Conservation (phyloP, 2,888 invertebrate genomes). For the Drosophila prolongata region DNA sequence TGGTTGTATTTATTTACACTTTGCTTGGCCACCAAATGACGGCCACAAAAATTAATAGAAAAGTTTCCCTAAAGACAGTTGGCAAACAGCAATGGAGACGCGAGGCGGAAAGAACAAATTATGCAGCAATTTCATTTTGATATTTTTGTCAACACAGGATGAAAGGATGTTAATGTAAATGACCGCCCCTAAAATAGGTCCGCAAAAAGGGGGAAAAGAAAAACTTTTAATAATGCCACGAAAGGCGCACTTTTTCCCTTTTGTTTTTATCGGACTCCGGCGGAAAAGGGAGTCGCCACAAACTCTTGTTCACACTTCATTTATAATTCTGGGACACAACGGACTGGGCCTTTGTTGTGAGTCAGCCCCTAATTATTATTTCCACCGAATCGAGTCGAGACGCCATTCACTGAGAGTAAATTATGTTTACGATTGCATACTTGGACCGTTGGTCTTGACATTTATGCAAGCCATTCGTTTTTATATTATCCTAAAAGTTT, state of each 20-base stretch:
- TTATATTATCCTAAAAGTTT: slow-evolving; percentile 43
- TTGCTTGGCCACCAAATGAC: slow-evolving; percentile 66
- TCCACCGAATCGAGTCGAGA: slow-evolving; percentile 64
- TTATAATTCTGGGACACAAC: slow-evolving; percentile 65
- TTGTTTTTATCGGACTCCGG: slow-evolving; percentile 28
- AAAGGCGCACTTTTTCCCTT: slow-evolving; percentile 62
- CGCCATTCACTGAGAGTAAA: slow-evolving; percentile 52
- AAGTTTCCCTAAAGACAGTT: slow-evolving; percentile 56
- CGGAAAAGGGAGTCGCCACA: slow-evolving; percentile 17
- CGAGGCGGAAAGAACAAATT: slow-evolving; percentile 72
- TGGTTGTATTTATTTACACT: slow-evolving; percentile 75
- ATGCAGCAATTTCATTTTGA: slow-evolving; percentile 81
- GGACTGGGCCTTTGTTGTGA: slow-evolving; percentile 47
- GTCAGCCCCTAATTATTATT: slow-evolving; percentile 71
- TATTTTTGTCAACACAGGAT: slow-evolving; percentile 70
- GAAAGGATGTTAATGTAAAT: slow-evolving; percentile 81
- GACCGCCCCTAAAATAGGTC: slow-evolving; percentile 62
- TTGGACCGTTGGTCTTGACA: slow-evolving; percentile 13
- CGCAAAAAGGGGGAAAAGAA: slow-evolving; percentile 24
- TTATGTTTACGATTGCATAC: slow-evolving; percentile 72
- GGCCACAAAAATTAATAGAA: slow-evolving; percentile 74
- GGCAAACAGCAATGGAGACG: slow-evolving; percentile 54
- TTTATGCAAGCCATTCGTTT: slow-evolving; percentile 61
- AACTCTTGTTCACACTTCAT: slow-evolving; percentile 78
- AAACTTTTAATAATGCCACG: slow-evolving; percentile 79